Base-by-base conservation (phyloP, 1,140 invertebrate species). In the Trachymyrmex cornetzi region DNA sequence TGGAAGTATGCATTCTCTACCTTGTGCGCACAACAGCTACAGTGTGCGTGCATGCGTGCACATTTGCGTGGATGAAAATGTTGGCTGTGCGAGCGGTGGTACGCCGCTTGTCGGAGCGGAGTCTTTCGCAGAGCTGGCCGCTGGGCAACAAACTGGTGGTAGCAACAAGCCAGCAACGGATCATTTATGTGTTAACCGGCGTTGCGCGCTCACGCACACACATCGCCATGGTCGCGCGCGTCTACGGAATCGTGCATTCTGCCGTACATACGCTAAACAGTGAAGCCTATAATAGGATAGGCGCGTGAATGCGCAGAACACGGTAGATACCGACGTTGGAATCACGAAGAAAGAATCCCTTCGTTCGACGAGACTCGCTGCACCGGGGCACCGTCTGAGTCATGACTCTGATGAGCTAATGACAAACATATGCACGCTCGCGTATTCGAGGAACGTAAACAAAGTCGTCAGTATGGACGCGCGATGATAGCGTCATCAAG, bases 331-430 rank as follows among this genome's bases (percentile, higher is more conserved):
- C 53, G 38, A 44, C 55, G 61, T 86, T 79, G 38, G 79, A 71
- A 87, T 90, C 89, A 69, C 87, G 77, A 77, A 88, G 82, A 91
- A 88, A 88, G 89, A 90, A 91, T 91, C 77, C 72, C 87, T 91
- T 90, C 71, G 77, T 88, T 34, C 77, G 59, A 75, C 61, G 81
- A 69, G 81, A 69, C 19, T 48, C 34, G 72, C 24, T 30, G 38
- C 72, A 24, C n/a, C n/a, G n/a, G n/a, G n/a, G n/a, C n/a, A n/a
- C 27, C 27, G 48, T 66, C 88, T 90, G 89, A 90, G 81, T 90
- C 89, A 88, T 63, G 86, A 82, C 55, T 86, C 69, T 80, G 88
- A 87, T 89, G 85, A 90, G 74, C 88, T 89, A 90, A 90, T 89
- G 88, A 90, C 89, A 88, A 90, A 89, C 85, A 89, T 90, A 90